phyloP scores from a whole-genome alignment of 2,113 vertebrate genomes.

The Eonycteris spelaea region DNA sequence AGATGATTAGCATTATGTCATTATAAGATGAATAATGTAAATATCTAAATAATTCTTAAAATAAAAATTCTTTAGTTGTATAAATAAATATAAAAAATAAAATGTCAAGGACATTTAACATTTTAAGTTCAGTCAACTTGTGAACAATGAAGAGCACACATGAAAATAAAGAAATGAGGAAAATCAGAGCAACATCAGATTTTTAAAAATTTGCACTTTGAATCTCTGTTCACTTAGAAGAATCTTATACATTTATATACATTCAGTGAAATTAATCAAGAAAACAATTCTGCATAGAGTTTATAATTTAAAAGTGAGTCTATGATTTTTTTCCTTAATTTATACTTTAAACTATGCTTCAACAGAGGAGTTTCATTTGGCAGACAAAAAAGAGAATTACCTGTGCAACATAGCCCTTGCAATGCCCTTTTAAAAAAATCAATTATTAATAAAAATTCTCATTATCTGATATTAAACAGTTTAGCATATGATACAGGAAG shows the following conservation, averaged over 20 bases:
- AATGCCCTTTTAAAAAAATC: neutral
- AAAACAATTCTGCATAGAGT: neutral
- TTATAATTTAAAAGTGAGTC: neutral
- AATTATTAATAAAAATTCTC: neutral
- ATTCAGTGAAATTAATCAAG: neutral
- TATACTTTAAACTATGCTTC: neutral
- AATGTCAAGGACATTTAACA: neutral
- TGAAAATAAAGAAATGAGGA: neutral
- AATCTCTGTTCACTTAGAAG: neutral
- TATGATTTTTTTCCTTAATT: neutral
- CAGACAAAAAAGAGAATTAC: neutral
- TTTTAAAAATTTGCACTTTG: neutral
- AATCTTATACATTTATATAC: neutral
- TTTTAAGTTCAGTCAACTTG: neutral
- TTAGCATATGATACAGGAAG: neutral
- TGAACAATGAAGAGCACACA: neutral
- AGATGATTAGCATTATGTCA: neutral
- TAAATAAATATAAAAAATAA: constrained; percentile 11
- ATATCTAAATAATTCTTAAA: constrained; percentile 26
- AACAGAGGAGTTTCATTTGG: neutral
- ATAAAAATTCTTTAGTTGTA: neutral
- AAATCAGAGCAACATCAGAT: neutral
- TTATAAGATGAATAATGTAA: neutral
- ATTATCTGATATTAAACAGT: neutral
- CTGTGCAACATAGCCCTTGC: rapidly evolving